Percentiles rank a stretch among this genome's conserved stretches.
Evolutionary conservation across 2,797 vertebrate genomes (phyloP).

Genomic region (Tauraco hartlaubi): DNA sequence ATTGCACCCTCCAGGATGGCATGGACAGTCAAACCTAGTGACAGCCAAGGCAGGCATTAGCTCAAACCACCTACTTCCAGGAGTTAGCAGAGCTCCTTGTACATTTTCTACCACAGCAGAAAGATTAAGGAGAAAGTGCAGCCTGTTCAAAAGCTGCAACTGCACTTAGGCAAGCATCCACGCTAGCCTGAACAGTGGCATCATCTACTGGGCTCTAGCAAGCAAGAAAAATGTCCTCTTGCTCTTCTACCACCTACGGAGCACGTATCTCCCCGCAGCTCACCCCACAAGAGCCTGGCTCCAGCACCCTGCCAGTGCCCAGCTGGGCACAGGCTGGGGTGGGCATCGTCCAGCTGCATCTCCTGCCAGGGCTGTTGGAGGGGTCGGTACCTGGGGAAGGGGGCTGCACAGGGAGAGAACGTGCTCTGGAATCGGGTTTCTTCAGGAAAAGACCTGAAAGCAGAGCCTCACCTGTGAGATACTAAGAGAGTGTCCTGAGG

Average conservation of each 20-base stretch:
- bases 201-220: background rate
- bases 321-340: background rate
- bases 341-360: fast-evolving
- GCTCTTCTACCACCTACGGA: background rate
- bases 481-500: background rate
- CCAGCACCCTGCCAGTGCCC: background rate
- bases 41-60: background rate
- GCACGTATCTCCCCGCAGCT: background rate
- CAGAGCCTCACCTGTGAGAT: background rate
- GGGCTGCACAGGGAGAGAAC: background rate
- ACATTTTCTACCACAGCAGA: background rate
- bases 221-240: background rate
- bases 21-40: fast-evolving
- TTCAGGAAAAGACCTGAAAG: background rate
- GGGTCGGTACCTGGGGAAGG: background rate
- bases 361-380: background rate
- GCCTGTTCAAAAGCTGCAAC: background rate
- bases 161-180: background rate
- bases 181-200: background rate
- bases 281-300: fast-evolving
- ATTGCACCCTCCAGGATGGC: background rate
- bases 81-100: background rate
- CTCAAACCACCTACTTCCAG: background rate
- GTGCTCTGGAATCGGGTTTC: fast-evolving
- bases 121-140: background rate